Conservation (phyloP, 2,888 invertebrate species). For the Nesidiocoris tenuis region DNA sequence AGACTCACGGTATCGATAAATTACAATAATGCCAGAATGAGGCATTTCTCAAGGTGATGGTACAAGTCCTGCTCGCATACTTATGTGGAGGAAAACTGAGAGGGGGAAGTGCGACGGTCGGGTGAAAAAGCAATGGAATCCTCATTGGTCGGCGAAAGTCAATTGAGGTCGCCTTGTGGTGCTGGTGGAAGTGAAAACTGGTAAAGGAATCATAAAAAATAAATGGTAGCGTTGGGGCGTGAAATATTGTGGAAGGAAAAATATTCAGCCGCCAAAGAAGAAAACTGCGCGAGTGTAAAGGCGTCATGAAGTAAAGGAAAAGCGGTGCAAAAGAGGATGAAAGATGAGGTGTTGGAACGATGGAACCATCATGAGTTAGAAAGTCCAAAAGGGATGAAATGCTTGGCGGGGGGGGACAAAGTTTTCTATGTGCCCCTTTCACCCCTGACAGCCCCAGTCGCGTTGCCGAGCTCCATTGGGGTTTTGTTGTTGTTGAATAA, state of each 20-base stretch:
- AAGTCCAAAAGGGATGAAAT: slow-evolving; percentile 31
- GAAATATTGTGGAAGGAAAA: slow-evolving; percentile 33
- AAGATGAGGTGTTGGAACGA: neutral
- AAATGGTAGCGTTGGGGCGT: slow-evolving; percentile 37
- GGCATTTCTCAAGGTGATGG: too few species aligned
- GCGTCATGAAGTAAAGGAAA: slow-evolving; percentile 9
- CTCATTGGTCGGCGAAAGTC: too few species aligned
- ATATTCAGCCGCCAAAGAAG: slow-evolving; percentile 38
- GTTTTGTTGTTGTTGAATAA: slow-evolving; percentile 45
- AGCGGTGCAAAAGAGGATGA: neutral
- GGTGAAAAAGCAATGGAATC: too few species aligned
- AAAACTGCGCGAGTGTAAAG: slow-evolving; percentile 10
- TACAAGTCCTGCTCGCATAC: too few species aligned
- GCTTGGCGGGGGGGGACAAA: slow-evolving; percentile 32
- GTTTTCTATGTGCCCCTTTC: slow-evolving; percentile 37
- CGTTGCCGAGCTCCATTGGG: slow-evolving; percentile 27
- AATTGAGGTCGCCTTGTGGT: too few species aligned
- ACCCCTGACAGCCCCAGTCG: neutral
- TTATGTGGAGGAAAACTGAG: too few species aligned
- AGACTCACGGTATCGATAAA: too few species aligned
- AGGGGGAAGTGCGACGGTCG: too few species aligned
- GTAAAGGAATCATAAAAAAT: slow-evolving; percentile 4
- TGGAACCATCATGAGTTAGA: slow-evolving; percentile 36
- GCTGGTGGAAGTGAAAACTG: too few species aligned
- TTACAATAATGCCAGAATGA: too few species aligned